Evolutionary conservation across 2,888 invertebrate species (phyloP).

Genomic region (Eupelmus urozonus): DNA sequence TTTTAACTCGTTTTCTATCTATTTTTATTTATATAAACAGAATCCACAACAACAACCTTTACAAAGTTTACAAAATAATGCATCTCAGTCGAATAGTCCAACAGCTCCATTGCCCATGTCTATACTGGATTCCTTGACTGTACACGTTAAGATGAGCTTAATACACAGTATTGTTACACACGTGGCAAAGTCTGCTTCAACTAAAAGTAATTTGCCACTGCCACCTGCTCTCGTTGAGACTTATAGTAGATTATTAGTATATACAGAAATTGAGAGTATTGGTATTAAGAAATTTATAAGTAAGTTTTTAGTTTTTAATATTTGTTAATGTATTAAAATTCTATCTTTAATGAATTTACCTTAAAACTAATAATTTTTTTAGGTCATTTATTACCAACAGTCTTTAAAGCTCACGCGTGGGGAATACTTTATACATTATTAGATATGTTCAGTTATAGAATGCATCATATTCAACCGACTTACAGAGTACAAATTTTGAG

Average conservation of each 20-base stretch:
- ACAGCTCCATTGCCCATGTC: conserved; percentile 95
- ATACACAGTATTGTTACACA: conserved; percentile 91
- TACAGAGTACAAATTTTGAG: conserved; percentile 95
- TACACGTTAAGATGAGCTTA: conserved; percentile 96
- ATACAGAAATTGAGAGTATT: conserved; percentile 96
- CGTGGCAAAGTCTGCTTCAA: conserved; percentile 93
- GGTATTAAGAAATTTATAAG: conserved; percentile 96
- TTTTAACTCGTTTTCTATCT: no score
- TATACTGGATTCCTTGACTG: conserved; percentile 93
- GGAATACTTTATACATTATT: conserved; percentile 94
- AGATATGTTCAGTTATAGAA: conserved; percentile 97
- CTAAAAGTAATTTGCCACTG: conserved; percentile 89
- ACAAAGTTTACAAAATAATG: conserved; percentile 78
- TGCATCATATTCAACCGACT: conserved; percentile 97
- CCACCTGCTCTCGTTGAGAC: conserved; percentile 97
- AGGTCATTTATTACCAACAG: conserved; percentile 93
- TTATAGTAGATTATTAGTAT: conserved; percentile 93
- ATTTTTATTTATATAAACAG: conserved; percentile 23
- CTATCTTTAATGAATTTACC: conserved; percentile 13
- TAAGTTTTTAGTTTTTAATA: conserved; percentile 34
- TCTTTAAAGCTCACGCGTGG: conserved; percentile 94
- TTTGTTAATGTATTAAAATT: conserved; percentile 9
- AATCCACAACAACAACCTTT: conserved; percentile 78
- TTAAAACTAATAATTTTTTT: conserved; percentile 65
- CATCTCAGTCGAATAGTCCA: conserved; percentile 80